Percentiles rank a stretch among this genome's conserved stretches.
These are phyloP conservation scores for Lagria hirta DNA, from an alignment of 2,888 invertebrate species.

Conservation along the genomic window DNA sequence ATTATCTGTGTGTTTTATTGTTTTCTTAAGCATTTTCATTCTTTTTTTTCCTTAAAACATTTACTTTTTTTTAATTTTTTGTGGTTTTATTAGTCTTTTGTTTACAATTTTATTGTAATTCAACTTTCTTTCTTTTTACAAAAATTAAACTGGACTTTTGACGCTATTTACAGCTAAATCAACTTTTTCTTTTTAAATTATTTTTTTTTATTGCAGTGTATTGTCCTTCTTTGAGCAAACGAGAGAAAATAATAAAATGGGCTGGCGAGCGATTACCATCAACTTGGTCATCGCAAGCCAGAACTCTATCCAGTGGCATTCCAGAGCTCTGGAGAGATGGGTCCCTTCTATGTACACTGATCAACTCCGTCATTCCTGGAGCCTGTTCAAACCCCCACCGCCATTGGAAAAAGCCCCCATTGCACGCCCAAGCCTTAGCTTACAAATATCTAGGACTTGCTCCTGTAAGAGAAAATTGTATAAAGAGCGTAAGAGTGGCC, in stretches of 20 bases:
- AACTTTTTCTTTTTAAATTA: conserved; percentile 1
- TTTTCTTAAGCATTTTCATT: too few relatives aligned
- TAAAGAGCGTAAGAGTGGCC: too few relatives aligned
- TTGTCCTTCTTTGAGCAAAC: conserved; percentile 47
- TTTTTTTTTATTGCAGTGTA: conserved; percentile 39
- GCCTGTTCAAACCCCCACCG: conserved; percentile 59
- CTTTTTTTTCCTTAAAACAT: too few relatives aligned
- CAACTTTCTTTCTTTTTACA: too few relatives aligned
- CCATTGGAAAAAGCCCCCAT: conserved; percentile 56
- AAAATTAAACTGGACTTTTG: too few relatives aligned
- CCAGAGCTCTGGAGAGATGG: conserved; percentile 61
- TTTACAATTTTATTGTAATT: too few relatives aligned
- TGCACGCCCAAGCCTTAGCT: conserved; percentile 62
- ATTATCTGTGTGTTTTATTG: too few relatives aligned
- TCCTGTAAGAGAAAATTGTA: conserved; percentile 58
- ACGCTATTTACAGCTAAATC: too few relatives aligned
- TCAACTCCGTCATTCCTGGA: conserved; percentile 63
- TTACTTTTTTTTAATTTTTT: too few relatives aligned
- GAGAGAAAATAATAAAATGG: conserved; percentile 48
- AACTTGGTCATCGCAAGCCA: conserved; percentile 40
- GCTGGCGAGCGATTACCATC: conserved; percentile 40
- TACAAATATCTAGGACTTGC: conserved; percentile 63
- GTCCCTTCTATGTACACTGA: conserved; percentile 61
- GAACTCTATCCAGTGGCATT: conserved; percentile 54
- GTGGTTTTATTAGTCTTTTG: too few relatives aligned